Conservation (phyloP, 2,888 invertebrate genomes). For the Isoperla grammatica region DNA sequence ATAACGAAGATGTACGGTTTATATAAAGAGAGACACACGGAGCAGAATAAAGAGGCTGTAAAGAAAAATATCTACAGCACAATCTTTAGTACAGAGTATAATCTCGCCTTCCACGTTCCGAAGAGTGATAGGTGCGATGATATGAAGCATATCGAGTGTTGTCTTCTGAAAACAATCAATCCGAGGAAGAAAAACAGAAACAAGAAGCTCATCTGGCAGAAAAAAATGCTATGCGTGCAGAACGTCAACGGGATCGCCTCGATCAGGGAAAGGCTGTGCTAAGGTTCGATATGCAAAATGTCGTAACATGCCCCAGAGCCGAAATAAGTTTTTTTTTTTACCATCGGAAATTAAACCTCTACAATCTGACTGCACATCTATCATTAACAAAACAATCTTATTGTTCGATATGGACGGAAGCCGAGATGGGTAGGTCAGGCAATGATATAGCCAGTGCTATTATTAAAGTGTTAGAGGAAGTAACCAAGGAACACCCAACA, state of each 20-base stretch:
- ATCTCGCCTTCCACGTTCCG: slow-evolving; percentile 23
- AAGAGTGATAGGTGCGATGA: slow-evolving; percentile 26
- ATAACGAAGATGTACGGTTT: slow-evolving; percentile 25
- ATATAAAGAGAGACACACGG: slow-evolving; percentile 18
- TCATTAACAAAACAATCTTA: background rate
- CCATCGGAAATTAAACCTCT: slow-evolving; percentile 17
- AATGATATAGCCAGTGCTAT: slow-evolving; percentile 14
- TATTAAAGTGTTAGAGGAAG: background rate
- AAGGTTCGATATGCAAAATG: slow-evolving; percentile 9
- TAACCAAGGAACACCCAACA: background rate
- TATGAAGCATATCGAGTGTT: slow-evolving; percentile 16
- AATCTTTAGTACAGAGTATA: slow-evolving; percentile 26
- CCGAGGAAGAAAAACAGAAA: slow-evolving; percentile 10
- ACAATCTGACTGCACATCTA: slow-evolving; percentile 5
- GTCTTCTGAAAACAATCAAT: slow-evolving; percentile 10
- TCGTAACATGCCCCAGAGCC: slow-evolving; percentile 17
- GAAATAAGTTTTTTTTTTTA: slow-evolving; percentile 26
- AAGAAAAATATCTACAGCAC: slow-evolving; percentile 22
- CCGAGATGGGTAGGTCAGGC: slow-evolving; percentile 1
- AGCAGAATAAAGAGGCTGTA: slow-evolving; percentile 14
- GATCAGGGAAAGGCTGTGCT: background rate
- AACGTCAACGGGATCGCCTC: slow-evolving; percentile 9
- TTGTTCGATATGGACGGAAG: slow-evolving; percentile 7
- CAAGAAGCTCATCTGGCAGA: slow-evolving; percentile 13
- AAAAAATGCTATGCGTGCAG: slow-evolving; percentile 18